Percentiles rank a stretch among this genome's conserved stretches.
phyloP scores from a whole-genome alignment of 2,797 vertebrate genomes.

The Xiphorhynchus erythropygius region DNA sequence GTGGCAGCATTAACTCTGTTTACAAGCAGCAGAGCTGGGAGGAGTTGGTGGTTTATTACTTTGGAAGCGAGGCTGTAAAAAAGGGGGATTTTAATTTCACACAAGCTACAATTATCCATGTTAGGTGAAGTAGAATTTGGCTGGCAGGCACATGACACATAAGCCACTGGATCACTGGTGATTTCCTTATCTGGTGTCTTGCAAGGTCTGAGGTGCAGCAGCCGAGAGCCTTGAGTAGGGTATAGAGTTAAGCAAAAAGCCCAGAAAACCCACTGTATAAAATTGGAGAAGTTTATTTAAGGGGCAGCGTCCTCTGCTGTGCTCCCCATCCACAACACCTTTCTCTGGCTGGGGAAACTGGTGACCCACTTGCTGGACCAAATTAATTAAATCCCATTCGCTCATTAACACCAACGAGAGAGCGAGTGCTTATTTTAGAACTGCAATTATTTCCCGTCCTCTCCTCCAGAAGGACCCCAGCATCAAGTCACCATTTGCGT shows the following conservation, averaged over 20 bases:
- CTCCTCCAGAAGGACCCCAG: constrained; percentile 10
- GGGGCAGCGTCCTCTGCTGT: neutral
- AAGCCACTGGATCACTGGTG: rapidly evolving
- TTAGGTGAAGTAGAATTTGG: neutral
- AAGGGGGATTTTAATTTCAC: neutral
- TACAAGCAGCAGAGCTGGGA: neutral
- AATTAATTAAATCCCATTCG: constrained; percentile 24
- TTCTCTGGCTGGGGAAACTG: neutral
- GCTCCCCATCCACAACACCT: neutral
- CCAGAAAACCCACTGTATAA: neutral
- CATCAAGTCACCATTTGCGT: rapidly evolving
- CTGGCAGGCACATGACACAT: rapidly evolving
- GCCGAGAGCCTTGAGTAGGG: neutral
- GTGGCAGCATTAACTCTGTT: neutral
- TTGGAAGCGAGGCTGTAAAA: neutral
- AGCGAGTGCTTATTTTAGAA: constrained; percentile 47
- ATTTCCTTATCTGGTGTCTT: neutral
- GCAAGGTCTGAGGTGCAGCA: rapidly evolving
- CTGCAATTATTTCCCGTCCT: neutral
- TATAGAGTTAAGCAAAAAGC: neutral
- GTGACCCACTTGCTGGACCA: constrained; percentile 52
- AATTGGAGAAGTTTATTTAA: neutral
- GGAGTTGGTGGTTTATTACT: neutral
- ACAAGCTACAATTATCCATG: neutral
- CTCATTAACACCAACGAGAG: constrained; percentile 28